These are phyloP conservation scores for Sitophilus oryzae DNA, from an alignment of 1,140 invertebrate genomes.

Conservation along the genomic window DNA sequence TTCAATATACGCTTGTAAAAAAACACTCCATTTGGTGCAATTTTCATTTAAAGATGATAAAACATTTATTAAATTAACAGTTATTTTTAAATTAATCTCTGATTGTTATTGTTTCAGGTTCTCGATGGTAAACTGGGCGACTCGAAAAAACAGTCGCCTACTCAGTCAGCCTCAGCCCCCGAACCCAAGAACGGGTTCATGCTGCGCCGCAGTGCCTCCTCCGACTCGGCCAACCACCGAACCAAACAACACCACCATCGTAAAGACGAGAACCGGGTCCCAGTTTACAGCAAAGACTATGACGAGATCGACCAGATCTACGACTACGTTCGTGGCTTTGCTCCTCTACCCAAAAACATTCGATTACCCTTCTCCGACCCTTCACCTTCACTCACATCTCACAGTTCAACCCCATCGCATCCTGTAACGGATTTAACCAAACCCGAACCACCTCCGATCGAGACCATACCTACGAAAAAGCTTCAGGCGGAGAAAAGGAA, in stretches of 20 bases:
- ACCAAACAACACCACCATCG: conserved; percentile 44
- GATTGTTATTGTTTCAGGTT: conserved; percentile 49
- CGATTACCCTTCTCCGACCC: conserved; percentile 59
- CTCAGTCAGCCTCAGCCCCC: conserved; percentile 45
- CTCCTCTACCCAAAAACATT: conserved; percentile 77
- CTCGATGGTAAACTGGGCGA: conserved; percentile 71
- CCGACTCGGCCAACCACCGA: conserved; percentile 59
- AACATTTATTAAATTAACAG: not conserved
- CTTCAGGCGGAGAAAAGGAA: conserved; percentile 65
- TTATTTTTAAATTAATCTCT: too few relatives aligned
- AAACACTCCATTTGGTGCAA: too few relatives aligned
- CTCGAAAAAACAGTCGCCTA: conserved; percentile 48
- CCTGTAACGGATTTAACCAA: conserved; percentile 55
- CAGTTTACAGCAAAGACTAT: conserved; percentile 71
- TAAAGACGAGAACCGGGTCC: conserved; percentile 49
- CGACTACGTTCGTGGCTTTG: conserved; percentile 88
- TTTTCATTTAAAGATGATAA: too few relatives aligned
- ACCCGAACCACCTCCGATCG: conserved; percentile 83
- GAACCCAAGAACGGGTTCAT: conserved; percentile 56
- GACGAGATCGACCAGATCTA: conserved; percentile 97
- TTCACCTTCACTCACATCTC: conserved; percentile 45
- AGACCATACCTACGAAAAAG: conserved; percentile 83
- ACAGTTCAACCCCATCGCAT: conserved; percentile 51
- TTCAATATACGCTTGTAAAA: too few relatives aligned
- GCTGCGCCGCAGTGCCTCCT: conserved; percentile 64